Conservation (phyloP, 1,140 invertebrate species). For the Bombus soroeensis region DNA sequence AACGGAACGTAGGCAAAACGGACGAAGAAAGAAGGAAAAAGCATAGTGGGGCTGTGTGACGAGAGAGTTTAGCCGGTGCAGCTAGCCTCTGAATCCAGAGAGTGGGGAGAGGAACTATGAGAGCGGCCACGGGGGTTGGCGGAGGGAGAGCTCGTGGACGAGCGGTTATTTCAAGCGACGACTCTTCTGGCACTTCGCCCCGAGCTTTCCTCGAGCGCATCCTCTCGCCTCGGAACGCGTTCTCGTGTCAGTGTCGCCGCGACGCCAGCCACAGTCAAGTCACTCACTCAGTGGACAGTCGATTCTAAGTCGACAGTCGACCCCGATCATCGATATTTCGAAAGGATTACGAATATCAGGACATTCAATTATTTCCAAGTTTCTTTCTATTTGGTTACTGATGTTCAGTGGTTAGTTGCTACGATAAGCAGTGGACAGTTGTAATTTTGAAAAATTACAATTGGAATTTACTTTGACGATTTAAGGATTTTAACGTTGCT, state of each 20-base stretch:
- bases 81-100: conserved; percentile 19
- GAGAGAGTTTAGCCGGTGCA: conserved; percentile 46
- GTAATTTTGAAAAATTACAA: neutral
- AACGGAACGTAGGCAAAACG: neutral
- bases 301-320: neutral
- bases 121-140: conserved; percentile 65
- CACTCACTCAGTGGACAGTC: neutral
- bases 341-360: too few species aligned
- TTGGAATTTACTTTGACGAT: neutral
- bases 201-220: conserved; percentile 79
- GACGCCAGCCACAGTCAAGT: conserved; percentile 51
- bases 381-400: neutral
- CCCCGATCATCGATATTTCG: too few species aligned
- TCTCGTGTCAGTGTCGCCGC: conserved; percentile 60
- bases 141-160: conserved; percentile 72
- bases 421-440: neutral
- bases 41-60: conserved; percentile 9
- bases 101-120: conserved; percentile 44
- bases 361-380: neutral
- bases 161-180: conserved; percentile 83
- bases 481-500: neutral
- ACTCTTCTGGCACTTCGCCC: conserved; percentile 79
- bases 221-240: conserved; percentile 65
- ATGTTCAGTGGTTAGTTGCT: neutral
- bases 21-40: neutral